Evolutionary conservation across 2,113 vertebrate genomes (phyloP).

Genomic region (Atractosteus spatula): DNA sequence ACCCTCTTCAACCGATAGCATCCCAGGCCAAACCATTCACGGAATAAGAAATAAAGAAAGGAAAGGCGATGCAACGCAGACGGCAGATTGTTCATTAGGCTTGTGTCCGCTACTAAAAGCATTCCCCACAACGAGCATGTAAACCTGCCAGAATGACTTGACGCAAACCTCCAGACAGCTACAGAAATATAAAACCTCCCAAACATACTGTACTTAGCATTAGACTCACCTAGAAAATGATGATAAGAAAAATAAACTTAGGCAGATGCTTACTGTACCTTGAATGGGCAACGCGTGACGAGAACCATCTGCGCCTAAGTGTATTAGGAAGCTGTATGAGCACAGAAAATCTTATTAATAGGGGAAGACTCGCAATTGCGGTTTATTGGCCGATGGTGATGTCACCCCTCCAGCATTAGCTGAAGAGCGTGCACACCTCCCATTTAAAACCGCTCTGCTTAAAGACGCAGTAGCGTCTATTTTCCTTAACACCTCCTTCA

Average conservation of each 20-base stretch:
- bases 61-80: too few relatives aligned
- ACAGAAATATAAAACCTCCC: too few relatives aligned
- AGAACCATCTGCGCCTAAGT: constrained; percentile 30
- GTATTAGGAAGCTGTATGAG: constrained; percentile 13
- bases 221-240: too few relatives aligned
- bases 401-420: constrained; percentile 44
- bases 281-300: constrained; percentile 27
- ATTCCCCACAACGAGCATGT: too few relatives aligned
- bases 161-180: too few relatives aligned
- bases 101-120: too few relatives aligned
- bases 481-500: neutral
- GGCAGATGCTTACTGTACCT: constrained; percentile 13
- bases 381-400: constrained; percentile 62
- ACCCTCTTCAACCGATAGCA: neutral
- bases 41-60: too few relatives aligned
- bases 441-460: constrained; percentile 16
- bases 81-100: too few relatives aligned
- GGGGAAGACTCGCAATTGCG: constrained; percentile 1
- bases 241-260: neutral
- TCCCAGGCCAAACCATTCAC: neutral
- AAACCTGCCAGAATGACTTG: too few relatives aligned
- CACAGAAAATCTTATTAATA: constrained; percentile 10
- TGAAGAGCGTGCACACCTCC: constrained; percentile 42
- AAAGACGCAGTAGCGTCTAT: constrained; percentile 28
- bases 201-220: too few relatives aligned